These are phyloP conservation scores for Menidia menidia DNA, from an alignment of 2,797 vertebrate species.

Conservation along the genomic window DNA sequence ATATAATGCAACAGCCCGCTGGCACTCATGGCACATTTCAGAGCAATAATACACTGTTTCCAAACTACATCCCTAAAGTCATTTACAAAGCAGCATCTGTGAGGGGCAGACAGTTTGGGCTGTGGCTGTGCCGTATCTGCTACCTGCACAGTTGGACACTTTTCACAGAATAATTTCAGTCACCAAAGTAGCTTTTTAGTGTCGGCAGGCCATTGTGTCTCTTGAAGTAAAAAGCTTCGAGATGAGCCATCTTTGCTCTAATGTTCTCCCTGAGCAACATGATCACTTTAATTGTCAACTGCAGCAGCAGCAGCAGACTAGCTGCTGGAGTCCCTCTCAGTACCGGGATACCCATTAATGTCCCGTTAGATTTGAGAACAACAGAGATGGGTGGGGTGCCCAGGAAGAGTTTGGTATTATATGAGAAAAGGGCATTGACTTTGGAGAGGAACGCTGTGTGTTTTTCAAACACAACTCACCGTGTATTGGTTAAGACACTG, in stretches of 20 bases:
- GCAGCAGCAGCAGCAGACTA: constrained; percentile 8
- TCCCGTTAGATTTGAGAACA: constrained; percentile 15
- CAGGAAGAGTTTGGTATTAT: not conserved
- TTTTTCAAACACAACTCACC: constrained; percentile 26
- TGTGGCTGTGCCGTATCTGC: constrained; percentile 41
- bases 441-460: not conserved
- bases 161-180: constrained; percentile 21
- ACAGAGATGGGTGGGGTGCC: not conserved
- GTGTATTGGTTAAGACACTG: constrained; percentile 20
- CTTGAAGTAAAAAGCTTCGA: constrained; percentile 24
- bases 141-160: constrained; percentile 30
- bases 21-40: constrained; percentile 62
- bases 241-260: constrained; percentile 26
- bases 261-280: constrained; percentile 29
- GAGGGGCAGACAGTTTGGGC: constrained; percentile 38
- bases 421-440: constrained; percentile 14
- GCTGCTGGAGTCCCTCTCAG: constrained; percentile 11
- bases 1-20: constrained; percentile 58
- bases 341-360: constrained; percentile 20
- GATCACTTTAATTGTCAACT: constrained; percentile 34
- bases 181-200: constrained; percentile 5
- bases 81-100: constrained; percentile 59
- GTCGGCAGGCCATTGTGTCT: constrained; percentile 27
- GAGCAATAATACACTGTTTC: constrained; percentile 70
- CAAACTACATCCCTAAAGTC: constrained; percentile 64